Base-by-base conservation (phyloP, 2,797 vertebrate genomes). In the Protonibea diacanthus region DNA sequence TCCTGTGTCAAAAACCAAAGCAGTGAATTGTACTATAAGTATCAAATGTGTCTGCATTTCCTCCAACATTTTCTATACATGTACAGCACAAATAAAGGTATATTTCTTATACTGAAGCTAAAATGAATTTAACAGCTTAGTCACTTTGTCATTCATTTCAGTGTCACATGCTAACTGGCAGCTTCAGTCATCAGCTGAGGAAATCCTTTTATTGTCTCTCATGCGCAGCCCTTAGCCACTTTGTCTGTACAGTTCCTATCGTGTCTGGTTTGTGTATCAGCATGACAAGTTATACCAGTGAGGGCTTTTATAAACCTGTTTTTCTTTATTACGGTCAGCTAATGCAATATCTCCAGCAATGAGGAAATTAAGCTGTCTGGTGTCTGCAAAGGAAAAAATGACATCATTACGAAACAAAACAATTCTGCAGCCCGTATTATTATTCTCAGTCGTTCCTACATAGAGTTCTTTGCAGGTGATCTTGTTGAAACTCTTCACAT, bases 391-490 rank as follows among this genome's bases (percentile, higher is more conserved):
- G 42, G 7, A 18, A 18, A 29, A 45, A 17, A 38, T 38, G 2
- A 38, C 40, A 42, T 59, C 29, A 52, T 61, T 10, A 44, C 23
- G 12, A 27, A 71, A 38, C 15, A 33, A 25, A 77, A 25, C 15
- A 57, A 45, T 42, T 52, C 51, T 38, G 23, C 14, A 56, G n/a
- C n/a, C 15, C 53, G 20, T 48, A 12, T 65, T 59, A 56, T 78
- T 15, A 7, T 18, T 15, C 21, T 21, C 21, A 68, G n/a, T 74
- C 4, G 68, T 59, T 59, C 56, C 18, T 60, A 23, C 10, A 29
- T 53, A 25, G 52, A 76, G 42, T 58, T 70, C 21, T 58, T 52
- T n/a, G 25, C 47, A 69, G 56, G 38, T 52, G 69, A 68, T 74
- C 49, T 71, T 68, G 42, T 76, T 42, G 74, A 76, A 75, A 11